Conservation (phyloP, 1,140 invertebrate genomes). For the Colletes latitarsis region DNA sequence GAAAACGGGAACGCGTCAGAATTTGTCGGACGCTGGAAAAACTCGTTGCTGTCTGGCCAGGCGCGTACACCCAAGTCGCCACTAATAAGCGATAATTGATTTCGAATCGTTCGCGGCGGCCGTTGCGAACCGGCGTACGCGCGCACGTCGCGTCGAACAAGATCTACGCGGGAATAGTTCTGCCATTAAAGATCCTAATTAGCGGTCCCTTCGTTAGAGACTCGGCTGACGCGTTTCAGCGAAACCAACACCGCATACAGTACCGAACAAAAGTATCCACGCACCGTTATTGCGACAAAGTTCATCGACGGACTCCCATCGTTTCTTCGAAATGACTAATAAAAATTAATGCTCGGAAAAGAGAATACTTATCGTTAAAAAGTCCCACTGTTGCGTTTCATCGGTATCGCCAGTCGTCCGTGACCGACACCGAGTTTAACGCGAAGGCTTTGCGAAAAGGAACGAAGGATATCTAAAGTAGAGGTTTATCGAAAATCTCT, state of each 20-base stretch:
- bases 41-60: neutral
- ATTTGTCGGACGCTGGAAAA: neutral
- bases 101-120: neutral
- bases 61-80: neutral
- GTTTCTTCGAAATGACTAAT: too few species aligned
- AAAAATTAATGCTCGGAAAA: too few species aligned
- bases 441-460: too few species aligned
- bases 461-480: too few species aligned
- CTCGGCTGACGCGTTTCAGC: neutral
- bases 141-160: neutral
- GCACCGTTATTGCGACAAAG: too few species aligned
- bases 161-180: neutral
- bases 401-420: too few species aligned
- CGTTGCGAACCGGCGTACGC: neutral
- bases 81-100: conserved; percentile 7
- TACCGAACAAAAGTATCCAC: too few species aligned
- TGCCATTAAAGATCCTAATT: neutral
- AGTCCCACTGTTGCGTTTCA: too few species aligned
- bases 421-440: too few species aligned
- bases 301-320: too few species aligned
- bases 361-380: too few species aligned
- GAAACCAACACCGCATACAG: neutral
- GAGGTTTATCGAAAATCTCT: too few species aligned
- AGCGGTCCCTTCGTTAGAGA: neutral
- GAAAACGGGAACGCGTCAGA: conserved; percentile 27